Base-by-base conservation (phyloP, 2,113 vertebrate genomes). In the Falco punctatus region DNA sequence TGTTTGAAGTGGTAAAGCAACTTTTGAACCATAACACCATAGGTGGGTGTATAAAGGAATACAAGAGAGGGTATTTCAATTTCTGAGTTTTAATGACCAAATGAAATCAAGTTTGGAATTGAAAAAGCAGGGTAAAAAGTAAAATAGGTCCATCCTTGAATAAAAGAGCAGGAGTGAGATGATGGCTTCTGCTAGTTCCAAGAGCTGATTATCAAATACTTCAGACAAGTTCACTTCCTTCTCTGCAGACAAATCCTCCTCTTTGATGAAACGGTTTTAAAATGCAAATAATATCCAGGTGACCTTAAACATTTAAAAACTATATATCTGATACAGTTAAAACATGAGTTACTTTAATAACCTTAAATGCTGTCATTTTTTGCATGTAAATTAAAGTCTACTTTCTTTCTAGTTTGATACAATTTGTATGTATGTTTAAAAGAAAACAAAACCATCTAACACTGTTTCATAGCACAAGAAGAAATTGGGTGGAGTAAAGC, bases 171-270 rank as follows among this genome's bases (percentile, higher is more conserved):
- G 58, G 49, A 87, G 35, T 61, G 70, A 93, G 87, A 75, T 69
- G 61, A 85, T 93, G 78, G 26, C 33, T 87, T 90, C 57, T 87
- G 70, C 62, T 62, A 8, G 40, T 90, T 96, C 84, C 22, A 77
- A 54, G 81, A 65, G 61, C 58, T 94, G 78, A 85, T 96, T 94
- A 96, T 92, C 70, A 87, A 91, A 79, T 35, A 38, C 59, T 95
- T 95, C 84, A 93, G 92, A 94, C 90, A 95, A 79, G 44, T 84
- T 96, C 55, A 44, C 67, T 90, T 95, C 87, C 90, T 94, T 91
- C 40, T 7, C 27, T 69, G 70, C 69, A 90, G 89, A 95, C 78
- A 75, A 67, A 92, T 57, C 46, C 66, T 89, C 27, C 57, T 85
- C 58, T 91, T 91, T 77, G 84, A 92, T 87, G 54, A 33, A 95